Evolutionary conservation across 2,797 vertebrate species (phyloP), one percentile per base, ranked within the genome.

Genomic region (Rhabdophis nuchalis): DNA sequence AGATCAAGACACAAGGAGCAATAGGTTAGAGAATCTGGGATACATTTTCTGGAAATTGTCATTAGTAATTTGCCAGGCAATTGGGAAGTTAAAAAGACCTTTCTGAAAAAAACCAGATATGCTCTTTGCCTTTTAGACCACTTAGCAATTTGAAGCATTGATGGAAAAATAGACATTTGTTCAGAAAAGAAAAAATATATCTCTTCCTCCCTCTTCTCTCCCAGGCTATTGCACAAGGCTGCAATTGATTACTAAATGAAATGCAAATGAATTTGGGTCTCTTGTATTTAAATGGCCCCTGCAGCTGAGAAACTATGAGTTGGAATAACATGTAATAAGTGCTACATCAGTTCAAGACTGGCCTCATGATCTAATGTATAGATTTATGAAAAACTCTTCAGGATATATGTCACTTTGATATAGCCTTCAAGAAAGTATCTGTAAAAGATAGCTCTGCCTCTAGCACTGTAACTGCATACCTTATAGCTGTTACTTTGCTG

Each of bases 71-170:
- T 93, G 32, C 0, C 3, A 50, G 87, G 0, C 50, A 20, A 93
- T 89, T 8, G 91, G 20, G 60, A 93, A 94, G 93, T n/a, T 89
- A 36, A 10, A 90, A 32, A 46, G 93, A 1, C 8, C 85, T 92
- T 90, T 87, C 93, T 91, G 86, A 93, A 95, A 82, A 82, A 46
- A 95, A 94, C 92, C 86, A 96, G 93, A 89, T 41, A 25, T 0
- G 0, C 86, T 90, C 52, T 90, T 93, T 93, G 4, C 53, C 6
- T 94, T 13, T 2, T 23, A 91, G 82, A 90, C 57, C 85, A 94
- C 54, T 93, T 91, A 93, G 61, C 13, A 86, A 46, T 87, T 58
- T 93, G 87, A 60, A 92, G 41, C 56, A 89, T 93, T 61, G 32
- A 86, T 0, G 0, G 54, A 56, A 93, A 68, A 92, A 90, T 14